Base-by-base conservation (phyloP, 2,797 vertebrate genomes). In the Mareca penelope region DNA sequence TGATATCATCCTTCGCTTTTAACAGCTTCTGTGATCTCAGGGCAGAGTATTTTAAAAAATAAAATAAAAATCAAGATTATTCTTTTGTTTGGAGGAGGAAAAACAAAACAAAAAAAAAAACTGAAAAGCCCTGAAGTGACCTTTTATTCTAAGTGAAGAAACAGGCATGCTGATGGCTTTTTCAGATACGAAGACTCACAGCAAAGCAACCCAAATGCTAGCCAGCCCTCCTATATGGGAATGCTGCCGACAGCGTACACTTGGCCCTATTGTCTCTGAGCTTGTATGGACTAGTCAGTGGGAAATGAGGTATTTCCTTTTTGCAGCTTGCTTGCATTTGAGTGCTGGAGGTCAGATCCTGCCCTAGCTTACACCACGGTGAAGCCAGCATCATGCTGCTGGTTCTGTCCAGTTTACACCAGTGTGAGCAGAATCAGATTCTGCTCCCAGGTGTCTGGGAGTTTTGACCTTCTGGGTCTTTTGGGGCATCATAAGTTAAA, bases 291-390 rank as follows among this genome's bases (percentile, higher is more conserved):
- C 95, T 94, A 73, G 96, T 93, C 79, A 63, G 94, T 91, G 97
- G 97, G 96, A 97, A 97, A 97, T 96, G 97, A 97, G 96, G 96
- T 76, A 96, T 96, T 97, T 97, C 97, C 97, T 95, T 78, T 84
- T 60, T 57, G 83, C 85, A 96, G 93, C 75, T 90, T 23, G 88
- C 90, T 67, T 39, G 55, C 77, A 8, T 28, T 81, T 40, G 84
- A 81, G 57, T 9, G 60, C 89, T 37, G 85, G 87, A 31, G 91
- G 88, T 63, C 16, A 7, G 89, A 88, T 95, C 80, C 93, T 92
- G 88, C 89, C 67, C 48, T 48, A 57, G 64, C 59, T 85, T 57
- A 40, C 4, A 0, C 86, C 57, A 1, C 0, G 0, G 69, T 35
- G 28, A n/a, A 53, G 72, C 69, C 87, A 2, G 7, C 4, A 1